Evolutionary conservation across 2,888 invertebrate genomes (phyloP).

Genomic region (Monoplex corrugatus): DNA sequence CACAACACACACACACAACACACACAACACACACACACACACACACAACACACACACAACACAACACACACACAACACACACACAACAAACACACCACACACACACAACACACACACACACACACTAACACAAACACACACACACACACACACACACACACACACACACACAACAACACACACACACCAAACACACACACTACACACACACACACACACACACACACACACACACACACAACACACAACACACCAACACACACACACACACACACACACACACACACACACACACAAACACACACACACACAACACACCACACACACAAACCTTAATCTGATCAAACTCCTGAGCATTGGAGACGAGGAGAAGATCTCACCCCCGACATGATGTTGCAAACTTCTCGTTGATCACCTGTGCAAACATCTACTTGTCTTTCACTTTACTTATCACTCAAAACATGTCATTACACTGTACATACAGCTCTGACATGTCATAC

Average conservation of each 20-base stretch:
- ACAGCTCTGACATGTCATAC: not conserved
- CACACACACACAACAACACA: not conserved
- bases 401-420: conserved; percentile 90
- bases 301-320: not conserved
- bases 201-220: not conserved
- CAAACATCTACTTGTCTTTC: conserved; percentile 38
- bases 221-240: no score
- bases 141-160: conserved; percentile 3
- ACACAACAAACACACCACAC: not conserved
- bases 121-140: no score
- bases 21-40: not conserved
- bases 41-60: not conserved
- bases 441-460: no score
- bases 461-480: not conserved
- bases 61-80: not conserved
- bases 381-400: conserved; percentile 90
- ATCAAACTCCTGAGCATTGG: conserved; percentile 95
- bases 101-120: no score
- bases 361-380: conserved; percentile 94
- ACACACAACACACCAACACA: no score
- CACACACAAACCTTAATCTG: conserved; percentile 90
- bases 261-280: no score
- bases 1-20: no score
- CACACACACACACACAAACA: not conserved
- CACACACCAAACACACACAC: not conserved